Evolutionary conservation across 2,113 vertebrate species (phyloP), one percentile per base, ranked within the genome.

Genomic region (Siniperca knerii): DNA sequence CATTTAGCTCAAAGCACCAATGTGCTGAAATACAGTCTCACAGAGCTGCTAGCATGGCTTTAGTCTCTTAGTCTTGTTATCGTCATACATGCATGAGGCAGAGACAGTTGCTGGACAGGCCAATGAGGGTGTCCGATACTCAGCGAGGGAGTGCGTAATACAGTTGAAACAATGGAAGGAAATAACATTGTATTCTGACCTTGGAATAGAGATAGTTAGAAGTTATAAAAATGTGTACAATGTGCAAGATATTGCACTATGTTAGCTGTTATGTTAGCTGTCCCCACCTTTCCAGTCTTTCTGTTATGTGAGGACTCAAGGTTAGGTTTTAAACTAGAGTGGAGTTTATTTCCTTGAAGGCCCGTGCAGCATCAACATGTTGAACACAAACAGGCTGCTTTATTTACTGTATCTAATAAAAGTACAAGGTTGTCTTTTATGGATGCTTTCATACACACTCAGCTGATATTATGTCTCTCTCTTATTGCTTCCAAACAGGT

Each of bases 401-500:
- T 61, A 66, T 76, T 79, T 76, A 75, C 42, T 76, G 61, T 67
- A 69, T 67, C 70, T 84, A 67, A 78, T 83, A 60, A 87, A 86
- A 77, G 37, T 3, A 42, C 57, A 85, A 70, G 70, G 81, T 69
- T 0, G 0, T 57, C 1, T 84, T 90, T 87, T 79, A 79, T 83
- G 12, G 37, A 46, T 33, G 79, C 18, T 79, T 75, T 85, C 50
- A 29, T 42, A n/a, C 21, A 52, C 16, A 21, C 6, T 80, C 16
- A 81, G n/a, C 61, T 74, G 58, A 70, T 76, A 68, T 55, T 23
- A 18, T 1, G 0, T 55, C 37, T 77, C 35, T 20, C 35, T 86
- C 6, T 90, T 37, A 65, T 81, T 90, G 48, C 50, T 73, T 77
- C 52, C 54, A 5, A 65, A 82, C 95, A 99, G 98, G 94, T 99